These are phyloP conservation scores for Branchellion lobata DNA, from an alignment of 2,888 invertebrate genomes.

Conservation along the genomic window DNA sequence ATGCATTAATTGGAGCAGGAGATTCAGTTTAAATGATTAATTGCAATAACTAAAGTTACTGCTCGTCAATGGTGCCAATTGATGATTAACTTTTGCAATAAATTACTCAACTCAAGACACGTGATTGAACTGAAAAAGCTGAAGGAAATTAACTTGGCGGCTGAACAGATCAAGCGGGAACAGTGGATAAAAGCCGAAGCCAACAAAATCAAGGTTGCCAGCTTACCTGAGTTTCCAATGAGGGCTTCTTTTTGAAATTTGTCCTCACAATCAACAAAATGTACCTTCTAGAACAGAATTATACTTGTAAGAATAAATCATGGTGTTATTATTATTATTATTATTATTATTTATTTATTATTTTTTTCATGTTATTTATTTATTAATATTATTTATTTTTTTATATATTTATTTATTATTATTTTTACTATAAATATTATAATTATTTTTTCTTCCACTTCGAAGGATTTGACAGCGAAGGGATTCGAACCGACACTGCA, in stretches of 20 bases:
- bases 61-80: too few relatives aligned
- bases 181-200: slow-evolving; percentile 64
- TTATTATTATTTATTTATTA: not conserved
- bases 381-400: not conserved
- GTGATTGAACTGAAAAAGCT: slow-evolving; percentile 60
- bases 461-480: slow-evolving; percentile 63
- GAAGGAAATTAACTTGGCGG: slow-evolving; percentile 62
- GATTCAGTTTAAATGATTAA: too few relatives aligned
- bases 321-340: too few relatives aligned
- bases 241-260: not conserved
- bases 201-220: slow-evolving; percentile 62
- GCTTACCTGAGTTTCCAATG: too few relatives aligned
- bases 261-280: too few relatives aligned
- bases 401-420: not conserved
- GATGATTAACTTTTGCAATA: too few relatives aligned
- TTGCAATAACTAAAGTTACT: too few relatives aligned
- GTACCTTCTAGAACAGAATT: too few relatives aligned
- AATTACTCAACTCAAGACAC: slow-evolving; percentile 57
- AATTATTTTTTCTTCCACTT: too few relatives aligned
- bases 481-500: slow-evolving; percentile 63
- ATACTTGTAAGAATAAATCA: too few relatives aligned
- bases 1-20: too few relatives aligned
- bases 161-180: slow-evolving; percentile 62
- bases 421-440: too few relatives aligned
- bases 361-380: not conserved